Conservation (phyloP, 35 echinoderm and acorn worm genomes). For the Lytechinus variegatus region DNA sequence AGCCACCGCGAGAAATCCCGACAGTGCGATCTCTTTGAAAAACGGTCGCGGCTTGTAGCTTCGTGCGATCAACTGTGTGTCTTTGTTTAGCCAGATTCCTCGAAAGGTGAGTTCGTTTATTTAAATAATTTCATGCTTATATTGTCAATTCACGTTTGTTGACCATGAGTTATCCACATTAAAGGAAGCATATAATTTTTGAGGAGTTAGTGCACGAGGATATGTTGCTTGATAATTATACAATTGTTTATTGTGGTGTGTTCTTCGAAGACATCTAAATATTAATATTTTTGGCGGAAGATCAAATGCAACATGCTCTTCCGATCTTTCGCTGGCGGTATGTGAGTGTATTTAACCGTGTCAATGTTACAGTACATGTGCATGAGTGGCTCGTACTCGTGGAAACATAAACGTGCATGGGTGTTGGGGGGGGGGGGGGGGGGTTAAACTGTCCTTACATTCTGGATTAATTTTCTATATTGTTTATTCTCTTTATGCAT, state of each 20-base stretch:
- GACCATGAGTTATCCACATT: background rate
- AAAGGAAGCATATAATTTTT: background rate
- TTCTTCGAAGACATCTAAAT: background rate
- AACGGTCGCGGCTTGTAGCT: background rate
- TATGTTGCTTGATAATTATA: background rate
- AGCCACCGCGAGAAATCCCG: slow-evolving; percentile 15
- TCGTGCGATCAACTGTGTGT: slow-evolving; percentile 44
- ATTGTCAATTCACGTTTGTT: background rate
- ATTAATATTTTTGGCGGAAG: slow-evolving; percentile 54
- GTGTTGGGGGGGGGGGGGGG: too few species aligned
- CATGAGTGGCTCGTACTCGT: background rate
- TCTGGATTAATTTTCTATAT: background rate
- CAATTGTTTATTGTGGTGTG: background rate
- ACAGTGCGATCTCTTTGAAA: slow-evolving; percentile 50
- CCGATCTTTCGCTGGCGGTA: background rate
- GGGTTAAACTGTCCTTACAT: background rate
- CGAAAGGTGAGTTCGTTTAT: slow-evolving; percentile 51
- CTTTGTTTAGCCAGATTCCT: slow-evolving; percentile 57
- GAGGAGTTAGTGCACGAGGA: background rate
- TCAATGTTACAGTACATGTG: background rate
- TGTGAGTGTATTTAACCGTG: background rate
- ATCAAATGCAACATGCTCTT: slow-evolving; percentile 33
- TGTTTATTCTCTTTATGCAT: background rate
- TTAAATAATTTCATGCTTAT: slow-evolving; percentile 23
- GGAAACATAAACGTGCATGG: background rate